Evolutionary conservation across 2,888 invertebrate genomes (phyloP), one percentile per base, ranked within the genome.

Genomic region (Tachina fera): DNA sequence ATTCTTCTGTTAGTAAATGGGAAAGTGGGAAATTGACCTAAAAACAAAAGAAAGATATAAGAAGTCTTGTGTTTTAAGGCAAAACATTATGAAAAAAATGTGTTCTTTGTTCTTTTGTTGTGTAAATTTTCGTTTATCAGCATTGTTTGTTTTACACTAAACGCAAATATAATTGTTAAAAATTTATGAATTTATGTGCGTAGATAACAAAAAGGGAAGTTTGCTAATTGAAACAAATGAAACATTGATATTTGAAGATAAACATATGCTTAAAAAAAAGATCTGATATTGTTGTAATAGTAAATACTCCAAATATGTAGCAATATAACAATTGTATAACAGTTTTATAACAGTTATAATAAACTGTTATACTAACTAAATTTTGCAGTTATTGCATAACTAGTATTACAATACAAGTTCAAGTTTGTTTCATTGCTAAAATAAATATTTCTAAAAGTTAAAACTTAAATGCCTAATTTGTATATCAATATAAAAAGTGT

Each of bases 181-280:
- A 79, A 85, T 87, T 82, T 85, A 87, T 86, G 75, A 75, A 87
- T 80, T 80, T 61, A 79, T 58, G 56, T 22, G 22, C 22, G 10
- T 9, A 8, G 43, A 4, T n/a, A 56, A n/a, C 10, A n/a, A 0
- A 11, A 4, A 8, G 71, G 63, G 49, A 79, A 39, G 56, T 53
- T 41, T 8, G 4, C 58, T 16, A 41, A 51, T 10, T 4, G 11
- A 13, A 41, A 11, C 0, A 68, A 61, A 14, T 41, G n/a, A 9
- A 61, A 3, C 22, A 2, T 31, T 31, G 6, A 31, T 6, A 31
- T 31, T 31, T 5, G 31, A 6, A 31, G 5, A 31, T 31, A 31
- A 31, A 6, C 31, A 31, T 31, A 31, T 31, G 31, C 31, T 31
- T 6, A 0, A 31, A 31, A n/a, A 31, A 31, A 31, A 31, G 31